Percentiles rank a stretch among this genome's conserved stretches.
Evolutionary conservation across 2,113 vertebrate genomes (phyloP).

Genomic region (Pseudolaguvia tuberculata): DNA sequence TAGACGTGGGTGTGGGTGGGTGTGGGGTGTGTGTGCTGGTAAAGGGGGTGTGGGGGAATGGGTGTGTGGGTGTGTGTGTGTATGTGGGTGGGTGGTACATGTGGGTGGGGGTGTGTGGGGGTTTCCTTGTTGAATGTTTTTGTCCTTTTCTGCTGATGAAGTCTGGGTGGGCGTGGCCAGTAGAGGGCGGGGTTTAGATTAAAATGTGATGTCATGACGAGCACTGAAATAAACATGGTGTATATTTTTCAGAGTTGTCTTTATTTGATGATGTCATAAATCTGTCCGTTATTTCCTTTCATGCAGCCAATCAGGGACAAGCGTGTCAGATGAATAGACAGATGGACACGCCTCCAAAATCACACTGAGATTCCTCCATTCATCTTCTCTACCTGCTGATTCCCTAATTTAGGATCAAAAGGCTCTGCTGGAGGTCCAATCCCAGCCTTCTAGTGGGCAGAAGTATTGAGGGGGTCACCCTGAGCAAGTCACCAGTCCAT

Average conservation of each 20-base stretch:
- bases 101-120: too few relatives aligned
- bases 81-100: too few relatives aligned
- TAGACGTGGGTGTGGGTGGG: too few relatives aligned
- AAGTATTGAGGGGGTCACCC: too few relatives aligned
- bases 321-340: background rate
- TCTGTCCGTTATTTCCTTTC: background rate
- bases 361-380: background rate
- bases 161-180: constrained; percentile 56
- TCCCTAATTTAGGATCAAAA: too few relatives aligned
- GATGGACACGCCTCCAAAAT: background rate
- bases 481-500: too few relatives aligned
- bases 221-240: constrained; percentile 76
- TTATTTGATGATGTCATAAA: background rate
- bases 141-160: constrained; percentile 49
- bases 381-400: too few relatives aligned
- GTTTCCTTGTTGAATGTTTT: constrained; percentile 34
- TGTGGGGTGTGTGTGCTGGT: too few relatives aligned
- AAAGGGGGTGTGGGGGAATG: too few relatives aligned
- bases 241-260: constrained; percentile 67
- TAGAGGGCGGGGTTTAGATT: constrained; percentile 50
- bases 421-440: too few relatives aligned
- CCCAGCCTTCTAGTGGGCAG: too few relatives aligned
- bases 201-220: constrained; percentile 65
- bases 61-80: too few relatives aligned
- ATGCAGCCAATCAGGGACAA: constrained; percentile 8